Base-by-base conservation (phyloP, 1,140 invertebrate genomes). In the Copidosoma floridanum region DNA sequence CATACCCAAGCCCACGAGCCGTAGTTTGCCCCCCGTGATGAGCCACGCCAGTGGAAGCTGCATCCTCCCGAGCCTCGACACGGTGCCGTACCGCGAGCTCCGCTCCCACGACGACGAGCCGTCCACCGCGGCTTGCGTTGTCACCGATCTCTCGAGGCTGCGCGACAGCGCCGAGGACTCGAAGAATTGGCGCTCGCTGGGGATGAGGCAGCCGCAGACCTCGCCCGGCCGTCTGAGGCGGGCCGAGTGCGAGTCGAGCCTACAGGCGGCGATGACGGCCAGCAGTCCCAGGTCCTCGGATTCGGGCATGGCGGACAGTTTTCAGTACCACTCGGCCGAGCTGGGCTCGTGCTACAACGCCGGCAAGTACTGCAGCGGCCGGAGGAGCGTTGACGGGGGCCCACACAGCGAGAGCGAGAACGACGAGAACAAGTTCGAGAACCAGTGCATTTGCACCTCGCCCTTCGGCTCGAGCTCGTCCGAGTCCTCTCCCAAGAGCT, bases 271-370 rank as follows among this genome's bases (percentile, higher is more conserved):
- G 7, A 55, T 66, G 47, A n/a, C n/a, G n/a, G n/a, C n/a, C n/a
- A n/a, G n/a, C n/a, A 84, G 83, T 60, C 56, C 78, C 21, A 73
- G 76, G 24, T 93, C 91, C 4, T 91, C 89, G 6, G 91, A 93
- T 72, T 90, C 88, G 1, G 91, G 91, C 18, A 89, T 93, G 78
- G 91, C 89, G 3, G 90, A 91, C 23, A 91, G 88, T 71, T 90
- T 85, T 69, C 71, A 73, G 12, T 66, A 75, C 5, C 75, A 73
- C 55, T 79, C 74, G 14, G 68, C 70, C 0, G 76, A 76, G 16
- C 54, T 77, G 0, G 72, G 72, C 65, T 75, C 71, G 4, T 72
- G 63, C 44, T 75, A 74, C 53, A 73, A 69, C 18, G 40, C 40
- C 23, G 32, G 41, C 0, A 51, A 56, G 11, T 51, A 57, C 23